phyloP scores from a whole-genome alignment of 2,113 vertebrate species.

The Bettongia penicillata region DNA sequence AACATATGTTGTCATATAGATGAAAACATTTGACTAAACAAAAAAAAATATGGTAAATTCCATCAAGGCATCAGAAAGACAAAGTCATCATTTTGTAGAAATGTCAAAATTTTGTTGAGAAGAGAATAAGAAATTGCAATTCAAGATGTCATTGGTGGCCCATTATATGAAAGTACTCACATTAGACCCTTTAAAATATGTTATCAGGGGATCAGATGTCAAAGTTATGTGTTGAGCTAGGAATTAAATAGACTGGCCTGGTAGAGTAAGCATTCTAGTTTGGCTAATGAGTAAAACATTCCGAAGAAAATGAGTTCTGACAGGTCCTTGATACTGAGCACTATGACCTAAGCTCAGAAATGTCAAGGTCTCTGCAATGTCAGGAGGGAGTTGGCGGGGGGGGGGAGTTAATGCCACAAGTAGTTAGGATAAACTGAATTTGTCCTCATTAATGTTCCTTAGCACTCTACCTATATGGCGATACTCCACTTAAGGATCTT shows the following conservation, averaged over 20 bases:
- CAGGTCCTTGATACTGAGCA: conserved; percentile 76
- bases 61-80: neutral
- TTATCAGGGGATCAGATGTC: conserved; percentile 72
- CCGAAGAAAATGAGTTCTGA: conserved; percentile 75
- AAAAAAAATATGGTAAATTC: neutral
- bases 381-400: conserved; percentile 67
- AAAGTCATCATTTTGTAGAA: conserved; percentile 57
- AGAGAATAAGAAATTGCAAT: conserved; percentile 40
- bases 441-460: conserved; percentile 68
- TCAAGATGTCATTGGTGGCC: conserved; percentile 68
- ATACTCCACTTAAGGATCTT: conserved; percentile 61
- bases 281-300: conserved; percentile 79
- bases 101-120: conserved; percentile 70
- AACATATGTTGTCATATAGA: neutral
- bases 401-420: conserved; percentile 55
- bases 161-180: conserved; percentile 61
- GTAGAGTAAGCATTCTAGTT: conserved; percentile 60
- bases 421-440: conserved; percentile 76
- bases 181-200: conserved; percentile 50
- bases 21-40: neutral
- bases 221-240: conserved; percentile 33
- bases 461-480: conserved; percentile 59
- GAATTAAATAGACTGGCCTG: conserved; percentile 51
- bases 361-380: conserved; percentile 72
- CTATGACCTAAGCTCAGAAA: conserved; percentile 74